Evolutionary conservation across 2,113 vertebrate genomes (phyloP).

Genomic region (Saccopteryx bilineata): DNA sequence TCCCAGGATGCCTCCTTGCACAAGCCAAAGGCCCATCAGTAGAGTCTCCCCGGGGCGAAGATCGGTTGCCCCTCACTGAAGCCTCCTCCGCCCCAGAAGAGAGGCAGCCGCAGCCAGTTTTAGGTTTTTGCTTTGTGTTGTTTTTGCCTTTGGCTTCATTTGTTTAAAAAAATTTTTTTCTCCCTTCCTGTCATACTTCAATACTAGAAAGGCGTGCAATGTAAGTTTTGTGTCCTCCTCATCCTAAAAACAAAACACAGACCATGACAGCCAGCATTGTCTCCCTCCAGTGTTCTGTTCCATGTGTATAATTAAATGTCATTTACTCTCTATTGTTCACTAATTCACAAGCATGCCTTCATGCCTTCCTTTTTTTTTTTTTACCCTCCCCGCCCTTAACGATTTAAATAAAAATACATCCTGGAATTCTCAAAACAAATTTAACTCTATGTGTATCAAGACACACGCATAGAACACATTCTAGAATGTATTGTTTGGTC

Average conservation of each 20-base stretch:
- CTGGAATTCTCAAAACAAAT: not conserved
- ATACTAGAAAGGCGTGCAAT: not conserved
- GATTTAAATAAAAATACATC: slow-evolving; percentile 12
- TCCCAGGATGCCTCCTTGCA: not conserved
- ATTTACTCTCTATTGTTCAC: not conserved
- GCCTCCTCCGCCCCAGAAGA: not conserved
- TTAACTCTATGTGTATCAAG: not conserved
- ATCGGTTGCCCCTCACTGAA: not conserved
- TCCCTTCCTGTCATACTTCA: not conserved
- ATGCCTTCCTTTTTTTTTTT: not conserved
- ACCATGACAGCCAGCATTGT: not conserved
- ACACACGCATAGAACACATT: not conserved
- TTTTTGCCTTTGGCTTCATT: not conserved
- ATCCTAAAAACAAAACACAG: not conserved
- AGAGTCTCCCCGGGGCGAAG: not conserved
- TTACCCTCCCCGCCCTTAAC: not conserved
- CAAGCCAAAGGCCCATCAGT: not conserved
- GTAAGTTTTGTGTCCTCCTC: not conserved
- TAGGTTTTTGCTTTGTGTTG: not conserved
- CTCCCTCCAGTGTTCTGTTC: not conserved
- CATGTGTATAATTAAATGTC: not conserved
- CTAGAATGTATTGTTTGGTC: not conserved
- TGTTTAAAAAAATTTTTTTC: not conserved
- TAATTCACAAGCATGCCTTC: not conserved
- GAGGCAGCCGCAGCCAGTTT: not conserved